phyloP scores from a whole-genome alignment of 2,797 vertebrate genomes.

The Chelon labrosus region DNA sequence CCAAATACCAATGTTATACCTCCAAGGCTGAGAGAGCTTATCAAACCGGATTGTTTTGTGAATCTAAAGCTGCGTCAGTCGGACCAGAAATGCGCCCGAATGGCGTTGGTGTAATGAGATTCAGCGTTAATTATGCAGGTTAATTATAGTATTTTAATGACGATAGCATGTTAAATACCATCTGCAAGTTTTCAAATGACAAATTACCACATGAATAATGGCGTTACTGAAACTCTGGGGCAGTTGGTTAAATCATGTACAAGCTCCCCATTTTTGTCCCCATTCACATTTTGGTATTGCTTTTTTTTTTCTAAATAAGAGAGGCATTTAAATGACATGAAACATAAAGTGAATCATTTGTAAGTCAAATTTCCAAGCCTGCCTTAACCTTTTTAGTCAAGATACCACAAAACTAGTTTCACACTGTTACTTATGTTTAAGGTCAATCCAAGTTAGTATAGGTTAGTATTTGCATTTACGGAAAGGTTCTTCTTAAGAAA shows the following conservation, averaged over 20 bases:
- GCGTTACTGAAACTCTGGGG: not conserved
- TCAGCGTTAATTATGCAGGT: not conserved
- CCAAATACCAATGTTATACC: conserved; percentile 12
- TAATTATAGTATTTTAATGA: conserved; percentile 24
- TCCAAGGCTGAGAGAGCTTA: not conserved
- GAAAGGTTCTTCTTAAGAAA: too few species aligned
- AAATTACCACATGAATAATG: conserved; percentile 39
- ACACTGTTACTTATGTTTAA: too few species aligned
- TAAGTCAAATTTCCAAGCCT: not conserved
- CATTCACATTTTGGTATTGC: not conserved
- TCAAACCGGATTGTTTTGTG: conserved; percentile 5
- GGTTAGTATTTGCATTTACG: too few species aligned
- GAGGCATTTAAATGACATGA: conserved; percentile 5
- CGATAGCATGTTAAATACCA: conserved; percentile 5
- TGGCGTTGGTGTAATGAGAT: not conserved
- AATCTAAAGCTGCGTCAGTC: too few species aligned
- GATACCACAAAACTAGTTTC: not conserved
- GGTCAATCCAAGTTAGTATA: too few species aligned
- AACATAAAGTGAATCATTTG: not conserved
- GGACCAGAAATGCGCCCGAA: not conserved
- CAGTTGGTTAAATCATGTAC: not conserved
- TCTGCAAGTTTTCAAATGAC: conserved; percentile 28
- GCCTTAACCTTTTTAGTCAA: not conserved
- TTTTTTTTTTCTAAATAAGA: not conserved
- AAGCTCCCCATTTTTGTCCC: conserved; percentile 14